Evolutionary conservation across 2,113 vertebrate genomes (phyloP).

Genomic region (Picathartes gymnocephalus): DNA sequence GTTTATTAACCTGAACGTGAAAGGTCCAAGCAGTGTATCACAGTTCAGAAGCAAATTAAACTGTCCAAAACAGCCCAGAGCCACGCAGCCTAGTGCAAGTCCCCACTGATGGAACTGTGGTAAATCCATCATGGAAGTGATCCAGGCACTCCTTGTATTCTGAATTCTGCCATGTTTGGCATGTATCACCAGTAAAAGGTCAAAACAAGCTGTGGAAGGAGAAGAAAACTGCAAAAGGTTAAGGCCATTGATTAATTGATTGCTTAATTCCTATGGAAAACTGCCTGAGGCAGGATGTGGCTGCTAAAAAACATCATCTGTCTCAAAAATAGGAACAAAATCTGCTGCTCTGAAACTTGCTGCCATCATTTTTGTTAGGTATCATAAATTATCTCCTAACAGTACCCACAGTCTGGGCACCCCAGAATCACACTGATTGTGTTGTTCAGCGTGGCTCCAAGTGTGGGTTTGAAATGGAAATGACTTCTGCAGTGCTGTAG

Average conservation of each 20-base stretch:
- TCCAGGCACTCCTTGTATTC: neutral
- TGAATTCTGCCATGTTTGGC: neutral
- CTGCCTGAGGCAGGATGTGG: neutral
- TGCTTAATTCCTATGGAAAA: neutral
- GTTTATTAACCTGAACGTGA: neutral
- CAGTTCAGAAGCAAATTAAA: neutral
- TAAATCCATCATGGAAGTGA: neutral
- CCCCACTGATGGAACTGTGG: neutral
- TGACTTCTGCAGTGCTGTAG: neutral
- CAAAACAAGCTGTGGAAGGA: neutral
- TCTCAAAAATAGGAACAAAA: neutral
- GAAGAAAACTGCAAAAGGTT: neutral
- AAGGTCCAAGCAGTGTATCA: neutral
- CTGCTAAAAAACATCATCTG: neutral
- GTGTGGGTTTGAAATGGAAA: neutral
- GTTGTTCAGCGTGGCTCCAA: neutral
- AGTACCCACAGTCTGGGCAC: neutral
- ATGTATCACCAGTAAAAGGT: neutral
- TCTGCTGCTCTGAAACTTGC: neutral
- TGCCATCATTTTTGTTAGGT: neutral
- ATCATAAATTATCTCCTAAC: neutral
- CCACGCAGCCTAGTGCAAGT: neutral
- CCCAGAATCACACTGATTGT: fast-evolving
- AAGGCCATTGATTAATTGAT: neutral
- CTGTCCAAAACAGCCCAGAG: neutral